Base-by-base conservation (phyloP, 1,140 invertebrate species). In the Goniozus legneri region DNA sequence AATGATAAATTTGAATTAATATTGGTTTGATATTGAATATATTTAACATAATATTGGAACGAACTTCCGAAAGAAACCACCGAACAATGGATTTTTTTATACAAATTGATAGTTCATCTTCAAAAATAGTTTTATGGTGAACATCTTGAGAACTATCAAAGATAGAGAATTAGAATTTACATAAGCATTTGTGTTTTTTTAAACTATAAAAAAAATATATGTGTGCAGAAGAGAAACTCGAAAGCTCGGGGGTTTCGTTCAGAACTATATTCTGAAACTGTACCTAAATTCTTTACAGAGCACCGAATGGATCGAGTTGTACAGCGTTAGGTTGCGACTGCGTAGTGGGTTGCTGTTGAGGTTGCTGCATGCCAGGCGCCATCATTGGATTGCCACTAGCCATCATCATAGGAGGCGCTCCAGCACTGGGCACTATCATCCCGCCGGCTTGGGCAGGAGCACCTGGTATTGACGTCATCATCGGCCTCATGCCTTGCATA, bases 221-320 rank as follows among this genome's bases (percentile, higher is more conserved):
- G 32, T 8, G 38, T 34, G 8, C 35, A 44, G 12, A 10, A 47
- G 31, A 60, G 58, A 53, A 47, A 58, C n/a, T n/a, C n/a, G n/a
- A n/a, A n/a, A n/a, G n/a, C n/a, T n/a, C n/a, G n/a, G n/a, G n/a
- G n/a, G n/a, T n/a, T n/a, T n/a, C n/a, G n/a, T n/a, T n/a, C n/a
- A n/a, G n/a, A n/a, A n/a, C n/a, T n/a, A n/a, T n/a, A n/a, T n/a
- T n/a, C n/a, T n/a, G n/a, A n/a, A n/a, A n/a, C n/a, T n/a, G n/a
- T 71, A 71, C 69, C 69, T 71, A 71, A 61, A 59, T 59, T 53
- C 51, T 69, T 76, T 71, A 77, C 50, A 77, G 72, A 63, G 75
- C 75, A 68, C 76, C 76, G 50, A 77, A 77, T 27, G 76, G 76
- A 65, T 77, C 76, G 33, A 77, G 65, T 47, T 75, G 74, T 40